A percentile compares a stretch with the other conserved stretches of the same genome.
Conservation (phyloP, 1,140 invertebrate genomes). For the Octopus sinensis region DNA sequence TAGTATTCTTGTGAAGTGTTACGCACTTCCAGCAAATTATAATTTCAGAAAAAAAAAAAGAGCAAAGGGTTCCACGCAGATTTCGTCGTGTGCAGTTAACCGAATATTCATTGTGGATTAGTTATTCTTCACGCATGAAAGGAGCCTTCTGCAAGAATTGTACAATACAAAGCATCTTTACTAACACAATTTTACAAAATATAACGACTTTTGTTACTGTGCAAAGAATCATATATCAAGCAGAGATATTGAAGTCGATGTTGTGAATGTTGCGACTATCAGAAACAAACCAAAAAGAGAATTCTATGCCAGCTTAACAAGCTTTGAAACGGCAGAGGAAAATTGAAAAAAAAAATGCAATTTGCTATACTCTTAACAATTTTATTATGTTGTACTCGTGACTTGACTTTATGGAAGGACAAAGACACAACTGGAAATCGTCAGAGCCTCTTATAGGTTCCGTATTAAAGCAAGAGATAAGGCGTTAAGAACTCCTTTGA, state of each 20-base stretch:
- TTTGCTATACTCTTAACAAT: background rate
- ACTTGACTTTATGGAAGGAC: background rate
- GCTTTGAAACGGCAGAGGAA: background rate
- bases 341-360: background rate
- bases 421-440: background rate
- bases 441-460: background rate
- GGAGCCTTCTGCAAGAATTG: background rate
- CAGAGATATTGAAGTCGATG: background rate
- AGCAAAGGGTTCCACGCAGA: background rate
- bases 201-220: no score
- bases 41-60: background rate
- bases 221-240: background rate
- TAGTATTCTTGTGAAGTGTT: background rate
- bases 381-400: background rate
- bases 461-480: conserved; percentile 1
- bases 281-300: background rate
- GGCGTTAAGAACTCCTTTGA: background rate
- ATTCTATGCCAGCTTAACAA: background rate
- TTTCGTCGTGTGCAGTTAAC: background rate
- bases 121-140: background rate
- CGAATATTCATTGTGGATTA: background rate
- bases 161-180: background rate
- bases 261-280: background rate
- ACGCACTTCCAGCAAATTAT: background rate
- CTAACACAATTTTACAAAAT: no score